Base-by-base conservation (phyloP, 2,113 vertebrate species). In the Scomber japonicus region DNA sequence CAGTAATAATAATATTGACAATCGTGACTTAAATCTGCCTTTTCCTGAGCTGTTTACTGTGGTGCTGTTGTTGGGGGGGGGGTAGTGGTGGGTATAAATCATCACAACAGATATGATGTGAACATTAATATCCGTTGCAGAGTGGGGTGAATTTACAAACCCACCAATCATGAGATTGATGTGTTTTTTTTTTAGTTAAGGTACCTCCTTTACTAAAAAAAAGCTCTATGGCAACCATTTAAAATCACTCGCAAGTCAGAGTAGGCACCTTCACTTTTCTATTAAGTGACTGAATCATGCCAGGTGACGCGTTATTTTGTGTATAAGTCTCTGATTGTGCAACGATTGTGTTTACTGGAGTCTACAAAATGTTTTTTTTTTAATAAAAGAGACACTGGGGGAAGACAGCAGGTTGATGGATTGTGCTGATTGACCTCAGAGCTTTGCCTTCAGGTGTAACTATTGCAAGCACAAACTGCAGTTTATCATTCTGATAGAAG, bases 401-500 rank as follows among this genome's bases (percentile, higher is more conserved):
- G 48, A 61, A 45, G 69, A 49, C 15, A n/a, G 14, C 54, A 2
- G 12, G 63, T 66, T 21, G 31, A 12, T 83, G 66, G 56, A 50
- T 65, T 75, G 65, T 61, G 19, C 60, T 35, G 76, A 79, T 60
- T 78, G 75, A 85, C 79, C 73, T 69, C 53, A n/a, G 55, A 71
- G 63, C 64, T 81, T 55, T 61, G 56, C 59, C 46, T 70, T 70
- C 59, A 67, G 60, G 70, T 73, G 67, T n/a, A 57, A 72, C 64
- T 71, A 1, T 8, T n/a, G 35, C 24, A 27, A 27, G 59, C 11
- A 24, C 60, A 68, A 78, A 69, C 55, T 27, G 66, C 82, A 67
- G 46, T 87, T 82, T 55, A 83, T 84, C 79, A 76, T 72, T 45
- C 46, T 13, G 71, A 79, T 30, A 61, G 70, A 80, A 81, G 79